Conservation (phyloP, 1,140 invertebrate genomes). For the Habropoda laboriosa region DNA sequence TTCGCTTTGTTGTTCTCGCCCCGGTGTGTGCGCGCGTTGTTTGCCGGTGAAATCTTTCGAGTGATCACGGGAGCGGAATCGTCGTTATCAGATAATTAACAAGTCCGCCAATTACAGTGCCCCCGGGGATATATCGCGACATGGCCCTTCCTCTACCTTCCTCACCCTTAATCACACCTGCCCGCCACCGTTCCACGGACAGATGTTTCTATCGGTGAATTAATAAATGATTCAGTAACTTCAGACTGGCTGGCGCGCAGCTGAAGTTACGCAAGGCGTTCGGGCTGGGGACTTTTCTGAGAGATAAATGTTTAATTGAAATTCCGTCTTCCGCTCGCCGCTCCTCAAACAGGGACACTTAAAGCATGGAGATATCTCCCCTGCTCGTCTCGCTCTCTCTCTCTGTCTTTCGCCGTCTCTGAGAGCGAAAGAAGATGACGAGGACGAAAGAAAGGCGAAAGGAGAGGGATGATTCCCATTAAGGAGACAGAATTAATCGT, state of each 20-base stretch:
- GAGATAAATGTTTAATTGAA: slow-evolving; percentile 66
- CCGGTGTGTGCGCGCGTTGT: background rate
- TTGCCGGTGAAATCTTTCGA: slow-evolving; percentile 39
- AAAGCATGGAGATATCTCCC: slow-evolving; percentile 47
- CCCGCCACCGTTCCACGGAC: background rate
- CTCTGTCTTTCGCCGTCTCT: too few relatives aligned
- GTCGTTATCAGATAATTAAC: slow-evolving; percentile 65
- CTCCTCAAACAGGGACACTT: slow-evolving; percentile 29
- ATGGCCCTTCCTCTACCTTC: too few relatives aligned
- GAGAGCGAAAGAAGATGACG: background rate
- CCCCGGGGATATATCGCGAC: background rate
- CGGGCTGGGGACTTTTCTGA: slow-evolving; percentile 27
- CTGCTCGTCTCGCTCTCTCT: background rate
- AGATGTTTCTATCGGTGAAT: slow-evolving; percentile 50
- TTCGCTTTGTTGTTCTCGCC: slow-evolving; percentile 39
- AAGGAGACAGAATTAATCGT: slow-evolving; percentile 47
- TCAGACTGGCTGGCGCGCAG: background rate
- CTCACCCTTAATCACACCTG: too few relatives aligned
- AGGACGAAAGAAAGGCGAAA: background rate
- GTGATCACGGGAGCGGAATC: slow-evolving; percentile 28
- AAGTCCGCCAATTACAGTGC: slow-evolving; percentile 57
- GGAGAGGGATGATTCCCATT: slow-evolving; percentile 3
- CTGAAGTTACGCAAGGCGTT: slow-evolving; percentile 52
- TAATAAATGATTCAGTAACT: slow-evolving; percentile 61
- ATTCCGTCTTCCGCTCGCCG: slow-evolving; percentile 50